These are phyloP conservation scores for Popillia japonica DNA, from an alignment of 1,140 invertebrate species.

Conservation along the genomic window DNA sequence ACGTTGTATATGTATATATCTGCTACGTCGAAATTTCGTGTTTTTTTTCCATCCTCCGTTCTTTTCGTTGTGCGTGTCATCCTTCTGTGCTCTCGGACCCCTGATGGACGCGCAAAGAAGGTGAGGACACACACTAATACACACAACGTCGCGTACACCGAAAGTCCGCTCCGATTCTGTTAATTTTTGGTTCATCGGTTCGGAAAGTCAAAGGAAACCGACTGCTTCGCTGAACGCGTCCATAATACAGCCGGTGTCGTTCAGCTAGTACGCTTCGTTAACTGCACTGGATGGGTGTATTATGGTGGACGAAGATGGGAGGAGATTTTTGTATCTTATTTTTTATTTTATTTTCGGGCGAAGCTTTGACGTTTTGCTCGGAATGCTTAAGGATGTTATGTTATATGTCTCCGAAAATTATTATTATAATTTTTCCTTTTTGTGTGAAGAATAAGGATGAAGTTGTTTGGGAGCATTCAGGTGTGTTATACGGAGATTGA, in stretches of 20 bases:
- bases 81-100: not conserved
- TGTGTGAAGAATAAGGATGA: too few relatives aligned
- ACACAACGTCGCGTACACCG: not conserved
- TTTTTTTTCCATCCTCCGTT: not conserved
- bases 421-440: too few relatives aligned
- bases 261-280: slow-evolving; percentile 18
- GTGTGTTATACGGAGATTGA: too few relatives aligned
- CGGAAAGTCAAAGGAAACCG: slow-evolving; percentile 54
- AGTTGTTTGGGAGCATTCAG: too few relatives aligned
- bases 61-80: not conserved
- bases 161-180: slow-evolving; percentile 34
- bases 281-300: too few relatives aligned
- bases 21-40: not conserved
- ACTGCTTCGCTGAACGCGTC: slow-evolving; percentile 37
- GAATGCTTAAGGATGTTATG: too few relatives aligned
- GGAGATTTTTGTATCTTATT: too few relatives aligned
- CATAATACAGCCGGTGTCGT: slow-evolving; percentile 9
- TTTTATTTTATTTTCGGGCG: too few relatives aligned
- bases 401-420: too few relatives aligned
- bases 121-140: too few relatives aligned
- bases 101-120: not conserved
- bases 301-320: too few relatives aligned
- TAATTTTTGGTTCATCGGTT: slow-evolving; percentile 54
- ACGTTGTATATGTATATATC: not conserved
- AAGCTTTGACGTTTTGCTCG: too few relatives aligned